Base-by-base conservation (phyloP, 2,888 invertebrate species). In the Halocaridina rubra region DNA sequence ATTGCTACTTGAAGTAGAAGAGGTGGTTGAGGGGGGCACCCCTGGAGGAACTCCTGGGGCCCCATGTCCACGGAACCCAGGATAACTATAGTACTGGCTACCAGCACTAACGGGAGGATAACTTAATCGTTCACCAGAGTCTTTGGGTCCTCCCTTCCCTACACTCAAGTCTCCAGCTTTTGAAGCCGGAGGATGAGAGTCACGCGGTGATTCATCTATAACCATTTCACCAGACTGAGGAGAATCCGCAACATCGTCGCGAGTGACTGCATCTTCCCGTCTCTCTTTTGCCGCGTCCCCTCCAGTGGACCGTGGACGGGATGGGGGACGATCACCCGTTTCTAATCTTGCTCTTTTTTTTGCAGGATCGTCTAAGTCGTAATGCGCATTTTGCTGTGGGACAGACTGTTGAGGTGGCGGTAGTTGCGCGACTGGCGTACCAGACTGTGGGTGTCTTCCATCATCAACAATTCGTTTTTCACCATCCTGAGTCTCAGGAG, bases 151-250 rank as follows among this genome's bases (percentile, higher is more conserved):
- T 5, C 59, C 59, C 67, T 81, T 81, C 32, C 81, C 81, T 8
- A 22, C 53, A 4, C 75, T 67, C 16, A 19, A 33, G 13, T 81
- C 81, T 53, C 81, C 81, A 3, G 77, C 24, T 53, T 82, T 82
- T 57, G 82, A 82, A 27, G 82, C 61, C n/a, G 77, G 77, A 13
- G 82, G 82, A 22, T 82, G 77, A 29, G 69, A 19, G 33, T 84
- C 79, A 7, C 84, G 80, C 1, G 84, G 86, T 13, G 86, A 61
- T 16, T 88, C 88, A n/a, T 88, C 88, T 13, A 88, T 86, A 32
- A 88, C 86, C 88, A 88, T 88, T 30, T 88, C 88, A 10, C 84
- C 88, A 7, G 88, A 86, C 81, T 88, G 88, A 8, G 88, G 88
- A 1, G 88, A 88, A 75, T 88, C 84, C 4, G 84, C 84, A 22